Percentiles rank a stretch among this genome's conserved stretches.
Evolutionary conservation across 1,140 invertebrate genomes (phyloP).

Genomic region (Hyles vespertilio): DNA sequence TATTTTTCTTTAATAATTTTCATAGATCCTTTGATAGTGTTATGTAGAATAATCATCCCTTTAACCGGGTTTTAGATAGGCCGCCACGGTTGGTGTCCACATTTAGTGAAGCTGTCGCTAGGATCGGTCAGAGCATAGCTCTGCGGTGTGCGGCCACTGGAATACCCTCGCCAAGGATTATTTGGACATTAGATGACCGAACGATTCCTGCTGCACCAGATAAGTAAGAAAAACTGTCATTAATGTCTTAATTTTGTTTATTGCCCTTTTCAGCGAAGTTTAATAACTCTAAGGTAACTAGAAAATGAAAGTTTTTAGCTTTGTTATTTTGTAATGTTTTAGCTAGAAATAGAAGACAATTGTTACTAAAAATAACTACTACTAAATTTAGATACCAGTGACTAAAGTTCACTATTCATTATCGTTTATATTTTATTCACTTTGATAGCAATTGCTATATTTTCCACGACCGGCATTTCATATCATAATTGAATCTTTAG

Average conservation of each 20-base stretch:
- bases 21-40: background rate
- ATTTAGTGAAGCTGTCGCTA: conserved; percentile 63
- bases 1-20: background rate
- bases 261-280: no score
- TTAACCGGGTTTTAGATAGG: conserved; percentile 53
- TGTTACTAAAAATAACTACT: no score
- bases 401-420: no score
- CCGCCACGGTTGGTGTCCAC: conserved; percentile 60
- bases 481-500: background rate
- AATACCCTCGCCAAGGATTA: conserved; percentile 55
- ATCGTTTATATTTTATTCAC: no score
- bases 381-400: no score
- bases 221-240: conserved; percentile 33
- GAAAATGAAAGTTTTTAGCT: no score
- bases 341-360: no score
- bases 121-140: conserved; percentile 61
- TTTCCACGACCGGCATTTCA: background rate
- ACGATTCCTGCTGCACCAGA: conserved; percentile 59
- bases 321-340: no score
- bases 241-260: no score
- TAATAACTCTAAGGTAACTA: no score
- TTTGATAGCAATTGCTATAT: no score
- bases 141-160: conserved; percentile 60
- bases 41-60: background rate
- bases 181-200: conserved; percentile 66